Percentiles rank a stretch among this genome's conserved stretches.
phyloP scores from a whole-genome alignment of 2,113 vertebrate genomes.

The Platanista minor region DNA sequence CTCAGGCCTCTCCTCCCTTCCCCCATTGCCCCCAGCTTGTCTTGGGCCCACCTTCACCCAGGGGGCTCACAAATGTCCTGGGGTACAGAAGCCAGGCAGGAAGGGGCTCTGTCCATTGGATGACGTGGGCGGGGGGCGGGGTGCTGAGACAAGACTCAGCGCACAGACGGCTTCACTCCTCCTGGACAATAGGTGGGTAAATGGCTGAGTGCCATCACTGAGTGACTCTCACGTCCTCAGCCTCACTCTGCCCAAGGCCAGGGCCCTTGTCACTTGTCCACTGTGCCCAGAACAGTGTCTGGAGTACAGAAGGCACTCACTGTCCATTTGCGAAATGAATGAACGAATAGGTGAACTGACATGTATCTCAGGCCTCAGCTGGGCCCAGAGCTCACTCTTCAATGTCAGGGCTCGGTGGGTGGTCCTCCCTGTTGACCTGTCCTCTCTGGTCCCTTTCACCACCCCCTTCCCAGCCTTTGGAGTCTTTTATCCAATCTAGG shows the following conservation, averaged over 20 bases:
- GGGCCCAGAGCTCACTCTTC: background rate
- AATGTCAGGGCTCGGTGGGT: background rate
- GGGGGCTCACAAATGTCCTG: background rate
- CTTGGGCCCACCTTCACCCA: background rate
- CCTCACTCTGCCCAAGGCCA: background rate
- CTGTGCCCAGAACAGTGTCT: background rate
- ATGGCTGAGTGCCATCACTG: background rate
- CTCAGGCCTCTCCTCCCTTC: background rate
- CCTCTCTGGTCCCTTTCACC: background rate
- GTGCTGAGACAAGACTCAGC: background rate
- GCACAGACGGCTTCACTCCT: background rate
- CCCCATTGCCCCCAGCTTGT: background rate
- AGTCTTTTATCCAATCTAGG: background rate
- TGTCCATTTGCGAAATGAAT: background rate
- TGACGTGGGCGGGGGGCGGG: too few species aligned
- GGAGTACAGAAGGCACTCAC: background rate
- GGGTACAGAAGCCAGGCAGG: background rate
- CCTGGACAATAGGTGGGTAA: background rate
- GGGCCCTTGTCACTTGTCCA: background rate
- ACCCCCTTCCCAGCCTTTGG: background rate
- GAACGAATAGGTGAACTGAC: background rate
- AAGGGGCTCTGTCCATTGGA: background rate
- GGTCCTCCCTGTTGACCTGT: background rate
- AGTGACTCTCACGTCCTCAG: background rate
- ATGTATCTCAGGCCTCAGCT: background rate